Percentiles rank a stretch among this genome's conserved stretches.
phyloP scores from a whole-genome alignment of 2,888 invertebrate species.

The Meloe dianella region DNA sequence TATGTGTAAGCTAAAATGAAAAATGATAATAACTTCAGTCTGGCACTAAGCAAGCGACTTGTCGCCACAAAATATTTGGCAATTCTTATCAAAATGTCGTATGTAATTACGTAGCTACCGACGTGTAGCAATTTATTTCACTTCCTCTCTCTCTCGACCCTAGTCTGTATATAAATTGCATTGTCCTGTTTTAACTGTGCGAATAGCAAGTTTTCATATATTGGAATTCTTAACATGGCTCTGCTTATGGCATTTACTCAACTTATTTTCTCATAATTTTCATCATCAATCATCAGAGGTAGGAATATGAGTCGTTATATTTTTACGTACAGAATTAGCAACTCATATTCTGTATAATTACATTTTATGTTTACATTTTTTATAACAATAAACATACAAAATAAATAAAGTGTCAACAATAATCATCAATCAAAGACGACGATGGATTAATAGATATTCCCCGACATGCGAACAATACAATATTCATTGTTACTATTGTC shows the following conservation, averaged over 20 bases:
- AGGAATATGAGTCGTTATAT: background rate
- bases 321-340: background rate
- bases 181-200: background rate
- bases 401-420: conserved; percentile 6
- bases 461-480: conserved; percentile 8
- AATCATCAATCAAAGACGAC: background rate
- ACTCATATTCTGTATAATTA: background rate
- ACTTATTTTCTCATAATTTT: background rate
- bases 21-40: conserved; percentile 18
- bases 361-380: background rate
- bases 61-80: conserved; percentile 28
- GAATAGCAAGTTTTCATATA: conserved; percentile 20
- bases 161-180: conserved; percentile 17
- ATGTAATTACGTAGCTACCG: conserved; percentile 30
- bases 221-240: conserved; percentile 21
- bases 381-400: background rate
- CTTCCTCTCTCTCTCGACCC: conserved; percentile 15
- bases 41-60: conserved; percentile 7
- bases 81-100: conserved; percentile 30
- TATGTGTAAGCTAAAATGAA: conserved; percentile 13
- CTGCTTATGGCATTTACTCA: too few relatives aligned
- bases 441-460: background rate
- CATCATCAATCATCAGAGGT: too few relatives aligned
- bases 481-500: background rate
- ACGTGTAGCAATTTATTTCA: conserved; percentile 28